These are phyloP conservation scores for Nephrotoma guestfalica DNA, from an alignment of 2,888 invertebrate species.

Conservation along the genomic window DNA sequence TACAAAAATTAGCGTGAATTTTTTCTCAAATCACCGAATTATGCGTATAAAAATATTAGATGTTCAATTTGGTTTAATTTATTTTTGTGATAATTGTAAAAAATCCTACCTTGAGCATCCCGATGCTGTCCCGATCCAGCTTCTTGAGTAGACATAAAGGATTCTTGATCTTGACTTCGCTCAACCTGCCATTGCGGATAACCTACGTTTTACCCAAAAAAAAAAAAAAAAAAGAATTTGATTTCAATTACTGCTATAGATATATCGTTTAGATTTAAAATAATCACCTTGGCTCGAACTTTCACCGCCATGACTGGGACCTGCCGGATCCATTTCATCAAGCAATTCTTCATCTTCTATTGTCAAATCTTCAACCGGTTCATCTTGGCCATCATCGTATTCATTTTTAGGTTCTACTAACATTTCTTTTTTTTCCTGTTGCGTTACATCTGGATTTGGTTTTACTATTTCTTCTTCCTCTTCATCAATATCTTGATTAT, in stretches of 20 bases:
- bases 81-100: background rate
- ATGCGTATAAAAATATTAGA: background rate
- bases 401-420: conserved; percentile 58
- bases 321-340: conserved; percentile 56
- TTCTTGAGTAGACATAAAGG: conserved; percentile 71
- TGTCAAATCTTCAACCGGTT: conserved; percentile 72
- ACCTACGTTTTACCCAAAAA: conserved; percentile 36
- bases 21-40: background rate
- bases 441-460: conserved; percentile 9
- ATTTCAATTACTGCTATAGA: background rate
- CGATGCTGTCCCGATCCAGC: conserved; percentile 51
- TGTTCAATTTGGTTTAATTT: background rate
- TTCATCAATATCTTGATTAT: conserved; percentile 12
- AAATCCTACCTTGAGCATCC: conserved; percentile 78
- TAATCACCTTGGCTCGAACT: conserved; percentile 52
- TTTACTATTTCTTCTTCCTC: conserved; percentile 10
- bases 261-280: background rate
- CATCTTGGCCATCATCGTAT: conserved; percentile 52
- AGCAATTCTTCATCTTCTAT: conserved; percentile 65
- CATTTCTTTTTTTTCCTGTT: conserved; percentile 17
- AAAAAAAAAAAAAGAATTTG: background rate
- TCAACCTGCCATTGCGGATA: conserved; percentile 76
- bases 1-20: background rate
- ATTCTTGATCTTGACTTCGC: conserved; percentile 65
- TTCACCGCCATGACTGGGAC: conserved; percentile 51